A percentile compares a stretch with the other conserved stretches of the same genome.
These are phyloP conservation scores for Scomber scombrus DNA, from an alignment of 2,113 vertebrate genomes.

Conservation along the genomic window DNA sequence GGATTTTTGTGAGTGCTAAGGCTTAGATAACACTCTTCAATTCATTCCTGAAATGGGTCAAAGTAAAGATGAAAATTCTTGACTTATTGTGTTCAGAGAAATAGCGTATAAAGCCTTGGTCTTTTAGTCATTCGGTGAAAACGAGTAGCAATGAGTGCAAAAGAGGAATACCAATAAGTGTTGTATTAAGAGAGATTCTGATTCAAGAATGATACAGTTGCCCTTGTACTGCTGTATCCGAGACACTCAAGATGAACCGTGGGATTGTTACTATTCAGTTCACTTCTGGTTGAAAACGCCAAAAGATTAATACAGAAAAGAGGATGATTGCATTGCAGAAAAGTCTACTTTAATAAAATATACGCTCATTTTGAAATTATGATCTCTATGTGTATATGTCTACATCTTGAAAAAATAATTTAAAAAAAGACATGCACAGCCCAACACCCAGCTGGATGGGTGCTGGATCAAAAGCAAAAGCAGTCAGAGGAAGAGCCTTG, in stretches of 20 bases:
- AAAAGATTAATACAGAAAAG: conserved; percentile 16
- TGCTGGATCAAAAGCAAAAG: no score
- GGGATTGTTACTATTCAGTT: conserved; percentile 40
- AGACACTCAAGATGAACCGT: conserved; percentile 22
- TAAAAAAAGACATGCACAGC: no score
- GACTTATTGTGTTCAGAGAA: conserved; percentile 63
- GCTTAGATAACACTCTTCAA: conserved; percentile 68
- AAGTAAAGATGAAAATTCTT: conserved; percentile 64
- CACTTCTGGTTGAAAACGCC: conserved; percentile 14
- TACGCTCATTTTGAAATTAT: background rate
- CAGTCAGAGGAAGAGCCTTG: no score
- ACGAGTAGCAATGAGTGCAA: conserved; percentile 38
- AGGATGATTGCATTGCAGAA: conserved; percentile 4
- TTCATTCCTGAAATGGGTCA: conserved; percentile 64
- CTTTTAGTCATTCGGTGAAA: conserved; percentile 54
- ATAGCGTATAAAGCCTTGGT: conserved; percentile 45
- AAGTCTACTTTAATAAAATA: background rate
- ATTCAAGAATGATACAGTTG: conserved; percentile 45
- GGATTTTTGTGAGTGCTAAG: conserved; percentile 70
- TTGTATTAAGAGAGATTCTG: conserved; percentile 40
- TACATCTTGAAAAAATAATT: no score
- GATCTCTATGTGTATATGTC: background rate
- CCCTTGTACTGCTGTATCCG: conserved; percentile 39
- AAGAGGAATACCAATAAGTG: conserved; percentile 50
- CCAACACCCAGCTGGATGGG: no score